A percentile compares a stretch with the other conserved stretches of the same genome.
Evolutionary conservation across 2,888 invertebrate genomes (phyloP).

Genomic region (Oligia latruncula): DNA sequence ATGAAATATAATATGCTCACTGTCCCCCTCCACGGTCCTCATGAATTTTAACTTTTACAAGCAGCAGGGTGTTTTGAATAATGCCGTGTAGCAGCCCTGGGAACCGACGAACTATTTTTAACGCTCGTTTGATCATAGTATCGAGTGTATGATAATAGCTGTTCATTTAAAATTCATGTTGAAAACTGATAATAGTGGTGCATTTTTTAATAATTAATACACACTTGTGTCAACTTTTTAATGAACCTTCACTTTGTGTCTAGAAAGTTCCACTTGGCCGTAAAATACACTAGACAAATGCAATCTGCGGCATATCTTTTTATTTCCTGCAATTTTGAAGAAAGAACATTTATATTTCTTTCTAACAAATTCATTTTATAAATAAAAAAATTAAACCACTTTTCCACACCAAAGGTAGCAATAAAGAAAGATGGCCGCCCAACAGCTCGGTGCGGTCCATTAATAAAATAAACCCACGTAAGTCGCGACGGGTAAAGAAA

Average conservation of each 20-base stretch:
- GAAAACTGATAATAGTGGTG: conserved; percentile 31
- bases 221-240: conserved; percentile 12
- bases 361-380: conserved; percentile 21
- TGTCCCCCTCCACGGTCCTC: conserved; percentile 76
- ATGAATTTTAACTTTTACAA: conserved; percentile 85
- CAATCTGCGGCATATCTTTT: not conserved
- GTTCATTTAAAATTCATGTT: conserved; percentile 55
- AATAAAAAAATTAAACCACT: conserved; percentile 47
- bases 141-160: conserved; percentile 63
- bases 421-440: conserved; percentile 61
- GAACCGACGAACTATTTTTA: conserved; percentile 67
- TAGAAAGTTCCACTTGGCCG: not conserved
- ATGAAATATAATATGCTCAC: conserved; percentile 77
- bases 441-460: conserved; percentile 55
- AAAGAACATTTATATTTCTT: conserved; percentile 4
- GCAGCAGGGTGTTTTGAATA: conserved; percentile 77
- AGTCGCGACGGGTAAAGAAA: conserved; percentile 52
- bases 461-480: conserved; percentile 65
- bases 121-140: conserved; percentile 59
- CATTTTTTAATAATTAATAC: conserved; percentile 23
- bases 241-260: conserved; percentile 2
- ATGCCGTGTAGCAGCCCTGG: conserved; percentile 72
- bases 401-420: conserved; percentile 51
- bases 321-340: not conserved
- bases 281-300: not conserved